phyloP scores from a whole-genome alignment of 2,888 invertebrate genomes.

The Labia minor region DNA sequence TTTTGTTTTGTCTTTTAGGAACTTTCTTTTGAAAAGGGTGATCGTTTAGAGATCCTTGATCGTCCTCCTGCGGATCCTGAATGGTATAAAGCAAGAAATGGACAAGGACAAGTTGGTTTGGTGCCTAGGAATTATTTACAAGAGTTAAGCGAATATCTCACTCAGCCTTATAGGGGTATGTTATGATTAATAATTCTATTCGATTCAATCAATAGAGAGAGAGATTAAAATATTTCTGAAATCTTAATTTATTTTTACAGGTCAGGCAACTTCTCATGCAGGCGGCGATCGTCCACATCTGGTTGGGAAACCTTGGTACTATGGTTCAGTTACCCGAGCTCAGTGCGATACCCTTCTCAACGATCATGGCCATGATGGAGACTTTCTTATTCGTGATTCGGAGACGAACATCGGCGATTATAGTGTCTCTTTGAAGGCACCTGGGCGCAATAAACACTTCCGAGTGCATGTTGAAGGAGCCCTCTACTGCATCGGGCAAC shows the following conservation, averaged over 20 bases:
- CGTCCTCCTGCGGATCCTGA: slow-evolving; percentile 95
- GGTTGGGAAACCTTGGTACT: slow-evolving; percentile 90
- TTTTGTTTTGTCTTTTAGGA: slow-evolving; percentile 43
- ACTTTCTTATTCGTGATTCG: slow-evolving; percentile 96
- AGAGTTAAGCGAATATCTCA: slow-evolving; percentile 80
- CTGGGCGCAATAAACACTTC: slow-evolving; percentile 97
- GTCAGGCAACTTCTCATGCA: slow-evolving; percentile 15
- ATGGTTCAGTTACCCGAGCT: slow-evolving; percentile 86
- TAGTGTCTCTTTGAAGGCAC: slow-evolving; percentile 95
- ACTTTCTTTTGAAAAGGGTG: slow-evolving; percentile 92
- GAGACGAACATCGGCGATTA: slow-evolving; percentile 98
- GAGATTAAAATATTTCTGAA: too few species aligned
- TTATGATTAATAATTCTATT: too few species aligned
- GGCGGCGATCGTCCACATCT: slow-evolving; percentile 53
- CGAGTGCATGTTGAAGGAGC: slow-evolving; percentile 90
- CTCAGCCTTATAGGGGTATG: slow-evolving; percentile 58
- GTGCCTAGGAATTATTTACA: slow-evolving; percentile 90
- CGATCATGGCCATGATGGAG: slow-evolving; percentile 92
- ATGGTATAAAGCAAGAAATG: slow-evolving; percentile 95
- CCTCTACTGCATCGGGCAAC: slow-evolving; percentile 93
- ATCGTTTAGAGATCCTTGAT: slow-evolving; percentile 90
- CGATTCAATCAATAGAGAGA: too few species aligned
- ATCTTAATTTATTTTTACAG: too few species aligned
- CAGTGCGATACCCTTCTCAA: slow-evolving; percentile 94
- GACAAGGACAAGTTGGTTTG: slow-evolving; percentile 82